Conservation (phyloP, 2,888 invertebrate genomes). For the Ephialtes manifestator region DNA sequence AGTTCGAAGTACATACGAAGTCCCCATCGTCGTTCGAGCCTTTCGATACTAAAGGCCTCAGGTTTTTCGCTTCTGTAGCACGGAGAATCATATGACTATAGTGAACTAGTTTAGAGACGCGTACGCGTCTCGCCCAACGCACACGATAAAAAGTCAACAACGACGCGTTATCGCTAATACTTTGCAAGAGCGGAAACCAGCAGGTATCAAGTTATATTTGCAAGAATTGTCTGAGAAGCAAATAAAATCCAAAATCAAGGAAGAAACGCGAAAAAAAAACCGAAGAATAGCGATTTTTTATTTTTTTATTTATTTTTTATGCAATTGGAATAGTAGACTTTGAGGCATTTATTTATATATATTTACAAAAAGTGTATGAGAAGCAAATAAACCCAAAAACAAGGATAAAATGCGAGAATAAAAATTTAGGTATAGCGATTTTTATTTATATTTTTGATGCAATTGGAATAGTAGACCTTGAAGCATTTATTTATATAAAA, state of each 20-base stretch:
- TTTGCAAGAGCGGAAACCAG: conserved; percentile 18
- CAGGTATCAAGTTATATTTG: conserved; percentile 5
- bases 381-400: neutral
- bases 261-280: neutral
- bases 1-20: conserved; percentile 29
- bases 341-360: no score
- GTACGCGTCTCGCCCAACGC: conserved; percentile 47
- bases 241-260: neutral
- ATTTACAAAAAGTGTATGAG: neutral
- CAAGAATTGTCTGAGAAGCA: neutral
- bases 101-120: conserved; percentile 36
- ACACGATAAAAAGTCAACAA: conserved; percentile 55
- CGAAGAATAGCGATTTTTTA: no score
- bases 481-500: no score
- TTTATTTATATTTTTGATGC: no score
- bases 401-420: neutral
- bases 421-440: no score
- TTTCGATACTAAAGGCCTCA: conserved; percentile 39
- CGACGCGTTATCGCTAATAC: conserved; percentile 49
- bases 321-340: no score
- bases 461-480: no score
- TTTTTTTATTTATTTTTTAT: no score
- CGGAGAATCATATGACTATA: conserved; percentile 36
- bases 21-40: conserved; percentile 47
- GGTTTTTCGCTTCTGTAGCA: conserved; percentile 37